phyloP scores from a whole-genome alignment of 2,797 vertebrate genomes.

The Todus mexicanus region DNA sequence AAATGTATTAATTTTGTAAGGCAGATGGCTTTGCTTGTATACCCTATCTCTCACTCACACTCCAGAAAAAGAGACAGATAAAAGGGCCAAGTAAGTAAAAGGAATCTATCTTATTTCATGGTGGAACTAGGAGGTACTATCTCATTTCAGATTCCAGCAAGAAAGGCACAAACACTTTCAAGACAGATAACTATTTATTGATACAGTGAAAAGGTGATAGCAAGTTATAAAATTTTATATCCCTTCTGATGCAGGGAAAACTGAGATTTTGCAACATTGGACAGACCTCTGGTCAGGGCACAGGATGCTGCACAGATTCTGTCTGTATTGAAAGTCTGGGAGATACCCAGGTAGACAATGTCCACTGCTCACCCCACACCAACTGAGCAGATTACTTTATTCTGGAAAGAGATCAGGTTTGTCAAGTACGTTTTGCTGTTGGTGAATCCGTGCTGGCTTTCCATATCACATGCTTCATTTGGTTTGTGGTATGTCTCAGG shows the following conservation, averaged over 20 bases:
- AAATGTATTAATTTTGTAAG: background rate
- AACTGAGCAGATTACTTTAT: background rate
- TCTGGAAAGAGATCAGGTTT: background rate
- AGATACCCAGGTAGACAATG: background rate
- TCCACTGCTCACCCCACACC: no score
- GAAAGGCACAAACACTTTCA: background rate
- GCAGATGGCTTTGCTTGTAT: background rate
- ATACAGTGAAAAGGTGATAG: background rate
- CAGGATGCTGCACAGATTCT: background rate
- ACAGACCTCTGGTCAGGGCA: background rate
- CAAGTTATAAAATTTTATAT: background rate
- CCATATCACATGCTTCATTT: background rate
- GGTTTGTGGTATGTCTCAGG: background rate
- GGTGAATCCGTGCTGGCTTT: background rate
- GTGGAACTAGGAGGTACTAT: background rate
- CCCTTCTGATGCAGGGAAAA: background rate
- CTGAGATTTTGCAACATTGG: background rate
- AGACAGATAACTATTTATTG: background rate
- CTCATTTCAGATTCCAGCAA: background rate
- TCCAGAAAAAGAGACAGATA: background rate
- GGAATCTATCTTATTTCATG: background rate
- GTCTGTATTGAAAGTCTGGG: background rate
- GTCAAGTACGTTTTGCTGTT: background rate
- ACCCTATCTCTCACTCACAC: background rate
- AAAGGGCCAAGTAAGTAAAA: background rate